Percentiles rank a stretch among this genome's conserved stretches.
phyloP scores from a whole-genome alignment of 1,140 invertebrate genomes.

The Cydia strobilella region DNA sequence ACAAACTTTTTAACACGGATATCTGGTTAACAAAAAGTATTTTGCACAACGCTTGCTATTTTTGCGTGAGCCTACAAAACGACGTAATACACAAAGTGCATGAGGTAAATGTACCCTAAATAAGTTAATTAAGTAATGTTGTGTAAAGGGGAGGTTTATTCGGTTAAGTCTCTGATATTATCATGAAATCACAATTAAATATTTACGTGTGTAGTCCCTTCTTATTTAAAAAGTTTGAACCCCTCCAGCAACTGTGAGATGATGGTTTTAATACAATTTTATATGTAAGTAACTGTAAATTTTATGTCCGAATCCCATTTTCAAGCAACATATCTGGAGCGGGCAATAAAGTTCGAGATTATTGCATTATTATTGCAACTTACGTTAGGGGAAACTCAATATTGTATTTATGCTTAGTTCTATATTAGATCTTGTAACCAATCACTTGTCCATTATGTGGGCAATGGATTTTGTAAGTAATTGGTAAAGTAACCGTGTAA shows the following conservation, averaged over 20 bases:
- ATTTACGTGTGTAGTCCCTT: conserved; percentile 21
- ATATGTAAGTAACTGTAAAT: neutral
- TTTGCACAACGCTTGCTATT: no score
- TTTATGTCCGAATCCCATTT: neutral
- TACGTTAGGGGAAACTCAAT: neutral
- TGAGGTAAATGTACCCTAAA: neutral
- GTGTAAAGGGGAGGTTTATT: conserved; percentile 18
- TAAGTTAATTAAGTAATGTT: conserved; percentile 23
- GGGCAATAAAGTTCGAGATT: conserved; percentile 4
- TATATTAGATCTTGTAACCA: no score
- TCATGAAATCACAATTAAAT: conserved; percentile 31
- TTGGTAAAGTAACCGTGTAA: no score
- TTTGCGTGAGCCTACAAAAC: no score
- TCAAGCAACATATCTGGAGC: neutral
- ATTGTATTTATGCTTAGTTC: neutral
- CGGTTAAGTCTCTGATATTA: conserved; percentile 24
- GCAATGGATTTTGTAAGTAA: no score
- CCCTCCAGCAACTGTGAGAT: neutral
- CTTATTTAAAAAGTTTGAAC: neutral
- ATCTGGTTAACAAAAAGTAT: no score
- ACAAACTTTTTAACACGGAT: no score
- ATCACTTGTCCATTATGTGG: no score
- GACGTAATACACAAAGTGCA: conserved; percentile 9
- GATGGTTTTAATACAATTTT: conserved; percentile 2
- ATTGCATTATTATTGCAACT: neutral